Conservation (phyloP, 2,888 invertebrate genomes). For the Volucella zonaria region DNA sequence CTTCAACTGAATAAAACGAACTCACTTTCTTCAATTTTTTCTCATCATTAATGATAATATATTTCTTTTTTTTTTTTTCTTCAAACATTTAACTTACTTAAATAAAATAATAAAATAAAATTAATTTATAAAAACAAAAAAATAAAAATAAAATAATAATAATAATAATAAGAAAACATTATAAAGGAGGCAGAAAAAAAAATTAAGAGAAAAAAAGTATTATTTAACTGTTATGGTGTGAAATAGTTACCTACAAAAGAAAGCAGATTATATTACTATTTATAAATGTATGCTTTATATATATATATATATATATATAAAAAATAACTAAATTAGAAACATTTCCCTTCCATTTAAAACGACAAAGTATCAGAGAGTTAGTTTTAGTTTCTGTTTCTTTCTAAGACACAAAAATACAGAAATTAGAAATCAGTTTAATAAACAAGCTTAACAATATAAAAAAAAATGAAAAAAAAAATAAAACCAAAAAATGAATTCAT, state of each 20-base stretch:
- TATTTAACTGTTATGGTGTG: conserved; percentile 33
- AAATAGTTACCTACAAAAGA: conserved; percentile 59
- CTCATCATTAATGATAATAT: conserved; percentile 74
- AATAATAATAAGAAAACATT: conserved; percentile 27
- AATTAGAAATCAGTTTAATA: conserved; percentile 9
- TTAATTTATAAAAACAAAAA: conserved; percentile 69
- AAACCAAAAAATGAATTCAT: conserved; percentile 15
- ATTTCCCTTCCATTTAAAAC: conserved; percentile 37
- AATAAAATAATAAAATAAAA: conserved; percentile 72
- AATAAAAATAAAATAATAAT: conserved; percentile 59
- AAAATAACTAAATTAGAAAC: conserved; percentile 9
- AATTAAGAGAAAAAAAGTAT: conserved; percentile 23
- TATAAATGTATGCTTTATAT: conserved; percentile 31
- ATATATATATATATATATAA: conserved; percentile 31
- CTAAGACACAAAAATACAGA: not conserved
- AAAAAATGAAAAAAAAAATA: not conserved
- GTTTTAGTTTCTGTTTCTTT: conserved; percentile 1
- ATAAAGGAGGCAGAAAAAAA: conserved; percentile 36
- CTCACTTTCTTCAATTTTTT: conserved; percentile 61
- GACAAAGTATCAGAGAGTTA: conserved; percentile 12
- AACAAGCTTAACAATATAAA: conserved; percentile 18
- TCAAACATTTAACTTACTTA: conserved; percentile 73
- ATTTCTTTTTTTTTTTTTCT: conserved; percentile 63
- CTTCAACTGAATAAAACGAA: conserved; percentile 1
- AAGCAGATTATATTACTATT: conserved; percentile 34